Evolutionary conservation across 2,888 invertebrate genomes (phyloP).

Genomic region (Epirrhoe alternata): DNA sequence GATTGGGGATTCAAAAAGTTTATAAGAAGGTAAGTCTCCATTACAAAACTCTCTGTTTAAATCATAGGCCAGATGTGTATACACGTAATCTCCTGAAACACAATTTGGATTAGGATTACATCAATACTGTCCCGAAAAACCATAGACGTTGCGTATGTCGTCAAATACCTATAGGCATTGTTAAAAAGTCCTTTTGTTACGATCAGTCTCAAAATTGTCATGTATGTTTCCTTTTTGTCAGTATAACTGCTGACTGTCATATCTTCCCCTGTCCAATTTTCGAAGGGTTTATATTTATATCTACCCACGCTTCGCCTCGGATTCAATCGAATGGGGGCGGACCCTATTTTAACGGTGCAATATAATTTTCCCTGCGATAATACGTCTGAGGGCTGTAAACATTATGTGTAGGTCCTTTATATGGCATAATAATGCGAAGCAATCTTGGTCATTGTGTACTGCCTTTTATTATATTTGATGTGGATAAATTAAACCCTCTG

Average conservation of each 20-base stretch:
- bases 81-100: too few relatives aligned
- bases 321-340: slow-evolving; percentile 46
- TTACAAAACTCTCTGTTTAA: slow-evolving; percentile 21
- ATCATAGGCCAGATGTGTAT: neutral
- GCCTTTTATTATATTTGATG: slow-evolving; percentile 40
- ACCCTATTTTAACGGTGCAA: slow-evolving; percentile 49
- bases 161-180: neutral
- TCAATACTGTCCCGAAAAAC: neutral
- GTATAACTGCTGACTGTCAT: slow-evolving; percentile 19
- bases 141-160: neutral
- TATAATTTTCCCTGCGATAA: slow-evolving; percentile 55
- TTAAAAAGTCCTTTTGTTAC: neutral
- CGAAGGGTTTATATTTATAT: slow-evolving; percentile 32
- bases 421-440: slow-evolving; percentile 41
- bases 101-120: neutral
- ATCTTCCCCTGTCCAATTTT: slow-evolving; percentile 39
- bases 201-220: neutral
- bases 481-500: slow-evolving; percentile 49
- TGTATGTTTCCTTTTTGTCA: slow-evolving; percentile 15
- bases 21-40: slow-evolving; percentile 88
- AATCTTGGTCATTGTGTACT: slow-evolving; percentile 42
- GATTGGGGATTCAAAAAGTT: slow-evolving; percentile 99
- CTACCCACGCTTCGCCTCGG: slow-evolving; percentile 42
- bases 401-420: slow-evolving; percentile 46
- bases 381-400: slow-evolving; percentile 51